Evolutionary conservation across 2,888 invertebrate species (phyloP).

Genomic region (Crepidodera aurea): DNA sequence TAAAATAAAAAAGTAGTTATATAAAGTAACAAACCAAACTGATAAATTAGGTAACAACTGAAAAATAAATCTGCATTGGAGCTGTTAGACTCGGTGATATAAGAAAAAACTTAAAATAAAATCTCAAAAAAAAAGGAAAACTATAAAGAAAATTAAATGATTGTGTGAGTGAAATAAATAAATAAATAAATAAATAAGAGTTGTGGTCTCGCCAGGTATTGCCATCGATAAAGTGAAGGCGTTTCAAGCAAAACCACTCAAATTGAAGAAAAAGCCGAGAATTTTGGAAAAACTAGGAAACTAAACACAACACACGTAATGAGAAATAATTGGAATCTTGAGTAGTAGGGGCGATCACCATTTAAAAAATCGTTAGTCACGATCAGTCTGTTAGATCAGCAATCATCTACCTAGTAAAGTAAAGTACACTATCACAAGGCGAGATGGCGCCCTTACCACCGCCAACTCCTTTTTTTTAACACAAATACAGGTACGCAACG

Average conservation of each 20-base stretch:
- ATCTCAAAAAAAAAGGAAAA: conserved; percentile 42
- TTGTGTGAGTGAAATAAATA: conserved; percentile 18
- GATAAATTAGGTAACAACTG: conserved; percentile 47
- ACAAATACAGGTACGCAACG: conserved; percentile 53
- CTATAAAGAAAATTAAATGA: conserved; percentile 27
- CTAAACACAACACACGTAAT: conserved; percentile 59
- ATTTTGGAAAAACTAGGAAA: conserved; percentile 52
- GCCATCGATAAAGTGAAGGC: conserved; percentile 55
- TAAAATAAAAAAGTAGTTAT: conserved; percentile 46
- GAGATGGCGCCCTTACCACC: conserved; percentile 47
- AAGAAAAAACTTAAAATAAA: conserved; percentile 16
- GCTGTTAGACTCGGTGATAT: conserved; percentile 20
- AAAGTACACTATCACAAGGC: conserved; percentile 52
- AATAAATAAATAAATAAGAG: conserved; percentile 38
- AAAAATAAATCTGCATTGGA: conserved; percentile 41
- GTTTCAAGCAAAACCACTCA: conserved; percentile 59
- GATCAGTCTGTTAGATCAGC: conserved; percentile 45
- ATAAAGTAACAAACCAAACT: conserved; percentile 47
- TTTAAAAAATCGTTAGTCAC: conserved; percentile 41
- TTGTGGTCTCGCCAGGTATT: conserved; percentile 59
- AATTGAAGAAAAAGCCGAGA: conserved; percentile 53
- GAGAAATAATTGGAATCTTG: conserved; percentile 46
- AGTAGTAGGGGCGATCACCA: conserved; percentile 47
- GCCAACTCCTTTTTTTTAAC: conserved; percentile 42
- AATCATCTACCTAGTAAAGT: conserved; percentile 41